phyloP scores from a whole-genome alignment of 92 coral and sea anemone species.

The Pocillopora grandis region DNA sequence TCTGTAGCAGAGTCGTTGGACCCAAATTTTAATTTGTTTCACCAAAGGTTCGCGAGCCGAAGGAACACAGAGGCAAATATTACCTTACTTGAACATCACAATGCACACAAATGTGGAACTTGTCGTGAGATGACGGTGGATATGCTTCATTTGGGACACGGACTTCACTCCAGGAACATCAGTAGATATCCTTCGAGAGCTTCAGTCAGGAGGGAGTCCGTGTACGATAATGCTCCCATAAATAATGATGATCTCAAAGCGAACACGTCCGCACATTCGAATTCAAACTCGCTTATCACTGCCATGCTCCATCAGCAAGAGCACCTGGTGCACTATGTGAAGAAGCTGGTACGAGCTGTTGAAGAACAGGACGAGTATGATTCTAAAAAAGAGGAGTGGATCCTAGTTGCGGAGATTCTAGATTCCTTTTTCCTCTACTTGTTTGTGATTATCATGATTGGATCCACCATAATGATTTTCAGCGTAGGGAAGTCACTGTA shows the following conservation, averaged over 20 bases:
- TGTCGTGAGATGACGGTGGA: conserved; percentile 32
- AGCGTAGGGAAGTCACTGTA: conserved; percentile 28
- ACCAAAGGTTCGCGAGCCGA: conserved; percentile 20
- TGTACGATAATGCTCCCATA: conserved; percentile 17
- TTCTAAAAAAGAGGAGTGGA: conserved; percentile 87
- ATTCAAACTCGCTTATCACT: neutral
- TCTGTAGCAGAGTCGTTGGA: conserved; percentile 29
- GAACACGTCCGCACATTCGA: conserved; percentile 6
- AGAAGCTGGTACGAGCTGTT: conserved; percentile 73
- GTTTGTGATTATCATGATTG: conserved; percentile 57
- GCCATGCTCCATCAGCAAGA: conserved; percentile 71
- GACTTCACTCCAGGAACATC: conserved; percentile 7
- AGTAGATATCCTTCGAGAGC: conserved; percentile 3
- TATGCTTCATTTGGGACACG: conserved; percentile 27
- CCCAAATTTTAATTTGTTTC: conserved; percentile 20
- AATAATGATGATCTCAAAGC: conserved; percentile 1
- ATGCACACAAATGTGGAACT: conserved; percentile 26
- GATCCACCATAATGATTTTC: conserved; percentile 71
- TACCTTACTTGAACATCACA: neutral
- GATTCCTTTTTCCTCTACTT: conserved; percentile 81
- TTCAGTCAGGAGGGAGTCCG: conserved; percentile 37
- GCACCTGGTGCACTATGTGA: conserved; percentile 78
- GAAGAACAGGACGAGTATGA: conserved; percentile 76
- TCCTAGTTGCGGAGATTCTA: conserved; percentile 83
- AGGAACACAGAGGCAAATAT: conserved; percentile 30